Percentiles rank a stretch among this genome's conserved stretches.
These are phyloP conservation scores for Micromys minutus DNA, from an alignment of 2,113 vertebrate genomes.

Conservation along the genomic window DNA sequence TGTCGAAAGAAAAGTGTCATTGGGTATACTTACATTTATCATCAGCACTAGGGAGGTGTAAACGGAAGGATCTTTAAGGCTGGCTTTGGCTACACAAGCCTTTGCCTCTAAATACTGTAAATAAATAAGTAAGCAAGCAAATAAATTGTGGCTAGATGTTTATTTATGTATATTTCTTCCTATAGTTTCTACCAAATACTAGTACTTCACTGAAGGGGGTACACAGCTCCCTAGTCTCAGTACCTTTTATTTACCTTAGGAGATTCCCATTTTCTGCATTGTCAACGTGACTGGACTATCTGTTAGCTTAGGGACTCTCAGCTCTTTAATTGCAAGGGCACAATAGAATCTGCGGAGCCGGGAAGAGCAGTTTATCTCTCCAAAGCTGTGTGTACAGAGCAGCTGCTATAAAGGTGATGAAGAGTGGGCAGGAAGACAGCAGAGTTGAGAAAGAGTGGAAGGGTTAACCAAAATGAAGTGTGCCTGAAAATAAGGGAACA, in stretches of 20 bases:
- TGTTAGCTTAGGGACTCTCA: neutral
- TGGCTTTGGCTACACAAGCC: neutral
- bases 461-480: neutral
- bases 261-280: slow-evolving; percentile 43
- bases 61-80: neutral
- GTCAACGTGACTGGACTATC: neutral
- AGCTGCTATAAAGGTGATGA: neutral
- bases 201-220: neutral
- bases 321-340: neutral
- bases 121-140: neutral
- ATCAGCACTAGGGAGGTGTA: neutral
- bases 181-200: slow-evolving; percentile 42
- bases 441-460: neutral
- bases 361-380: neutral
- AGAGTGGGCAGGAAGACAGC: neutral
- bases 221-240: neutral
- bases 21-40: neutral
- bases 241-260: neutral
- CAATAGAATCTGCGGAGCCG: neutral
- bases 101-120: neutral
- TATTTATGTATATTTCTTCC: neutral
- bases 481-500: neutral
- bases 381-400: neutral
- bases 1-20: neutral
- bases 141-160: neutral